These are phyloP conservation scores for Littorina saxatilis DNA, from an alignment of 1,140 invertebrate genomes.

Conservation along the genomic window DNA sequence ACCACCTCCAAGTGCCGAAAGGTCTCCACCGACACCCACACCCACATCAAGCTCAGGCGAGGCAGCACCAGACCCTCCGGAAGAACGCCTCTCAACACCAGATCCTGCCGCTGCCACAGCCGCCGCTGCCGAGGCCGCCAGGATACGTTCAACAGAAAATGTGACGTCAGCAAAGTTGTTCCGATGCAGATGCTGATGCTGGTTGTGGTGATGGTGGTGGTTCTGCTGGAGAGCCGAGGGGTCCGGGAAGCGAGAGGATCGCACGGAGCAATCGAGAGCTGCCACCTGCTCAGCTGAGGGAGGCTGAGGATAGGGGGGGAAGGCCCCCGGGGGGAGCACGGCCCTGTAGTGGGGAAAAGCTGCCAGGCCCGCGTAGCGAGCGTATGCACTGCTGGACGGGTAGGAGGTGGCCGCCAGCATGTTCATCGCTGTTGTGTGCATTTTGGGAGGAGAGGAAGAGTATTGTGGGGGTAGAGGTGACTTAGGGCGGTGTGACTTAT, in stretches of 20 bases:
- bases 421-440: constrained; percentile 10
- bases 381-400: constrained; percentile 28
- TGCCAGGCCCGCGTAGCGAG: constrained; percentile 22
- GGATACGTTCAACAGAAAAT: constrained; percentile 29
- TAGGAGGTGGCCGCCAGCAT: constrained; percentile 31
- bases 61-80: not conserved
- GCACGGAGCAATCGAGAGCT: constrained; percentile 26
- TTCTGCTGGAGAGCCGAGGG: not conserved
- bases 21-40: not conserved
- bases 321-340: not conserved
- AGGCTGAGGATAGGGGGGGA: not conserved
- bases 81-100: too few relatives aligned
- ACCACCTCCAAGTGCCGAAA: not conserved
- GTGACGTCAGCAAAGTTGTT: constrained; percentile 29
- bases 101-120: too few relatives aligned
- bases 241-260: constrained; percentile 1
- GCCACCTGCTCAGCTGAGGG: constrained; percentile 21
- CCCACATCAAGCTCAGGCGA: not conserved
- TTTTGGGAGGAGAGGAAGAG: not conserved
- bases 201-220: constrained; percentile 14
- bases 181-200: not conserved
- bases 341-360: not conserved
- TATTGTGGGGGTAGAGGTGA: not conserved
- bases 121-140: not conserved
- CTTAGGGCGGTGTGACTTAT: too few relatives aligned